Conservation (phyloP, 2,888 invertebrate genomes). For the Drosophila macrospina region DNA sequence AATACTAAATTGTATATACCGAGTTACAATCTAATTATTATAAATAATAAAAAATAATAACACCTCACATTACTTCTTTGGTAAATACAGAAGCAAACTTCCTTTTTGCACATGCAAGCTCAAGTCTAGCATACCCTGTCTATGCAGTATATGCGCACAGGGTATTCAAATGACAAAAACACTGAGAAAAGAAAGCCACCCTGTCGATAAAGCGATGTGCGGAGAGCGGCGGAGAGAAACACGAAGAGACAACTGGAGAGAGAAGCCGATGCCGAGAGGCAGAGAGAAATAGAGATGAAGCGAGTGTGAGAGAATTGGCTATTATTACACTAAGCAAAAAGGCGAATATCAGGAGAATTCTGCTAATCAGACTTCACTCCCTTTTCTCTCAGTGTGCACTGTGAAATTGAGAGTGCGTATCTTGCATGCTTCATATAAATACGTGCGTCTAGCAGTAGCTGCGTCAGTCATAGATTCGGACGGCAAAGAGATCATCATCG, state of each 20-base stretch:
- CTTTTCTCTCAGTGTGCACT: slow-evolving; percentile 30
- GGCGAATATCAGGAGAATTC: not conserved
- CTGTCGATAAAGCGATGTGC: slow-evolving; percentile 50
- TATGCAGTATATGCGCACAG: not conserved
- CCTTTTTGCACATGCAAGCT: too few species aligned
- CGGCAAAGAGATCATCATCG: slow-evolving; percentile 48
- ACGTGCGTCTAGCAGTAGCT: slow-evolving; percentile 51
- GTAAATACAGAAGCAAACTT: too few species aligned
- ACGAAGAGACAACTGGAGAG: slow-evolving; percentile 4
- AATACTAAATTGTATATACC: too few species aligned
- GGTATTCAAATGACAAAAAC: slow-evolving; percentile 16
- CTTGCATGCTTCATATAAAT: slow-evolving; percentile 64
- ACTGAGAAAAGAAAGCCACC: slow-evolving; percentile 55
- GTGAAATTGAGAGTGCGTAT: slow-evolving; percentile 41
- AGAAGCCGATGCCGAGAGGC: not conserved
- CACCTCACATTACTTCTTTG: too few species aligned
- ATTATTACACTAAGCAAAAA: slow-evolving; percentile 24
- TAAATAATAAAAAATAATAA: too few species aligned
- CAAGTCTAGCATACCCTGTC: not conserved
- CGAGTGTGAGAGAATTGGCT: slow-evolving; percentile 8
- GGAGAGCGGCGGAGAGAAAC: slow-evolving; percentile 18
- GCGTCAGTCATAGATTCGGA: slow-evolving; percentile 55
- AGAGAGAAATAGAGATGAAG: not conserved
- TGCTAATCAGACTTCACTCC: not conserved
- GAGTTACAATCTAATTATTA: too few species aligned